Evolutionary conservation across 1,140 invertebrate genomes (phyloP).

Genomic region (Drosophila triauraria): DNA sequence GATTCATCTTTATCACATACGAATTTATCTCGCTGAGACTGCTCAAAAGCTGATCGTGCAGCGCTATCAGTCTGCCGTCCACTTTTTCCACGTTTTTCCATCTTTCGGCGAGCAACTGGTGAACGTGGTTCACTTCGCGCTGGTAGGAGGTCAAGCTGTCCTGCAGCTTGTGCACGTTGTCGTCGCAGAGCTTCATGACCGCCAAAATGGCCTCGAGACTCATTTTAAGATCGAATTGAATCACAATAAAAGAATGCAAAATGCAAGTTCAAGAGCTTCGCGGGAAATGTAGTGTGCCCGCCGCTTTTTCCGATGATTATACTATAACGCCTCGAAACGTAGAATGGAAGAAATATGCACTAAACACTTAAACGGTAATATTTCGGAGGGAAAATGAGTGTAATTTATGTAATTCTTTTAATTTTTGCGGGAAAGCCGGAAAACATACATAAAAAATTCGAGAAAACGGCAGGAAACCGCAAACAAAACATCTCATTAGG

Average conservation of each 20-base stretch:
- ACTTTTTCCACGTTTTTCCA: constrained; percentile 25
- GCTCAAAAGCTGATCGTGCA: constrained; percentile 49
- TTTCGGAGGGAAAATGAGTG: neutral
- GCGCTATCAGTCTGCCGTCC: constrained; percentile 13
- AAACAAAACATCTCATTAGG: too few species aligned
- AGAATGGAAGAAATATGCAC: neutral
- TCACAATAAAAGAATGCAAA: neutral
- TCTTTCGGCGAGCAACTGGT: constrained; percentile 7
- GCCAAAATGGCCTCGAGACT: constrained; percentile 36
- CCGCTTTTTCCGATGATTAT: too few species aligned
- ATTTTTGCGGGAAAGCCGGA: neutral
- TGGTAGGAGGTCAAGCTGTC: constrained; percentile 33
- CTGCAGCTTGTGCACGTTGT: constrained; percentile 51
- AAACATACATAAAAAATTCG: neutral
- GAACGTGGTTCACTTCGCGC: constrained; percentile 21
- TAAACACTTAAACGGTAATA: too few species aligned
- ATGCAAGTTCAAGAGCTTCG: constrained; percentile 3
- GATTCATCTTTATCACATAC: constrained; percentile 44
- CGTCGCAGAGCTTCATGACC: constrained; percentile 32
- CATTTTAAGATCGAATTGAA: constrained; percentile 2
- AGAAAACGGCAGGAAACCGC: neutral
- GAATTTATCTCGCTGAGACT: constrained; percentile 50
- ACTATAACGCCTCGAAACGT: neutral
- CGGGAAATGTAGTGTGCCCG: constrained; percentile 11
- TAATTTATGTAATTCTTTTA: too few species aligned